Evolutionary conservation across 2,888 invertebrate species (phyloP).

Genomic region (Patella depressa): DNA sequence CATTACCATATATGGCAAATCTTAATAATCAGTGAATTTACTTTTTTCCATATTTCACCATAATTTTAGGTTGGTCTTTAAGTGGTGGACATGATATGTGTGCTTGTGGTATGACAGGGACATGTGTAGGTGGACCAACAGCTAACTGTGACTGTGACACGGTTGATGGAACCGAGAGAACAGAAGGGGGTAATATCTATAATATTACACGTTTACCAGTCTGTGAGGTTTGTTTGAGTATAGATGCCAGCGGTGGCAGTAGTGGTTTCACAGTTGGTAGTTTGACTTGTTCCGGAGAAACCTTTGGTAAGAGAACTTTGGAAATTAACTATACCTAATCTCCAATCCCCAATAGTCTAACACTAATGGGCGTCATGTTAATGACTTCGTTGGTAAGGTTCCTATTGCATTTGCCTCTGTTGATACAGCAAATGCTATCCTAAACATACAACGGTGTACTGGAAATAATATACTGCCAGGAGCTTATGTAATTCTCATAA

Average conservation of each 20-base stretch:
- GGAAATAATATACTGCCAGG: too few species aligned
- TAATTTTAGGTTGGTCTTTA: slow-evolving; percentile 44
- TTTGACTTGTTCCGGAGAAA: not conserved
- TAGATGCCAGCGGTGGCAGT: not conserved
- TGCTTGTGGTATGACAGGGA: slow-evolving; percentile 46
- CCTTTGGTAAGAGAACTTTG: not conserved
- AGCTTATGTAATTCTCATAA: too few species aligned
- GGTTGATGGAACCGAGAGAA: slow-evolving; percentile 21
- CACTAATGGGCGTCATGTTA: too few species aligned
- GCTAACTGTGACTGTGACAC: slow-evolving; percentile 54
- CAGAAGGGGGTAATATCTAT: slow-evolving; percentile 34
- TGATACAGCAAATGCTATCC: too few species aligned
- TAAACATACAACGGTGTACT: too few species aligned
- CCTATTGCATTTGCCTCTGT: too few species aligned
- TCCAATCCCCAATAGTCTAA: too few species aligned
- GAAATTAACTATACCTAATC: too few species aligned
- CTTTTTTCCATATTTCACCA: too few species aligned
- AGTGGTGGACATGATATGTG: slow-evolving; percentile 42
- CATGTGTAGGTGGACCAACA: slow-evolving; percentile 40
- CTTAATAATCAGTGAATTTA: too few species aligned
- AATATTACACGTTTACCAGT: slow-evolving; percentile 37
- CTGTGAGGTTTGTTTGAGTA: slow-evolving; percentile 17
- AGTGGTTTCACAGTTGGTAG: not conserved
- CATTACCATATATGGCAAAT: too few species aligned
- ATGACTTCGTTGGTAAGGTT: too few species aligned